These are phyloP conservation scores for Tortricodes alternella DNA, from an alignment of 2,888 invertebrate species.

Conservation along the genomic window DNA sequence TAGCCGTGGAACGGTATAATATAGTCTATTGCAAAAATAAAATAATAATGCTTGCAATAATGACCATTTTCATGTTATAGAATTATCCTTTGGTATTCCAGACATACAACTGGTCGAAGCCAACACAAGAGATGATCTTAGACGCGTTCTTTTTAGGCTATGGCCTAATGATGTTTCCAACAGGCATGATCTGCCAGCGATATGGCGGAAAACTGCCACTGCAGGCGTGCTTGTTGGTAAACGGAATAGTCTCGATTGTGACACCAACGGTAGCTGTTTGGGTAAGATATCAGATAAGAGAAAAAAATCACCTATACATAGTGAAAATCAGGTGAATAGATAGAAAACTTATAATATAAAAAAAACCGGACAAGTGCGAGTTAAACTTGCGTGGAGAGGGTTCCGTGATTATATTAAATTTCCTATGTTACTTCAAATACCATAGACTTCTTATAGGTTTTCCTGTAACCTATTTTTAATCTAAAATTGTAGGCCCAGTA, in stretches of 20 bases:
- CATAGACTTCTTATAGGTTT: too few species aligned
- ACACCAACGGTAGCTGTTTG: conserved; percentile 18
- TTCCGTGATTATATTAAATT: too few species aligned
- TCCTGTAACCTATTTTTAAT: too few species aligned
- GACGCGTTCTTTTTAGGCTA: conserved; percentile 68
- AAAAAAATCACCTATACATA: too few species aligned
- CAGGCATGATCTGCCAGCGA: conserved; percentile 75
- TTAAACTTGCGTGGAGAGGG: too few species aligned
- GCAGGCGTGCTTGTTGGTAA: conserved; percentile 43
- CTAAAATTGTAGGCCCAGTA: too few species aligned
- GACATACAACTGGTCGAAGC: conserved; percentile 21
- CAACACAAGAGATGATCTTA: conserved; percentile 32
- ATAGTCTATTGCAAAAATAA: too few species aligned
- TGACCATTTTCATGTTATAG: background rate
- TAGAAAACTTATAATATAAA: too few species aligned
- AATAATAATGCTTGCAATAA: background rate
- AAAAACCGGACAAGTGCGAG: too few species aligned
- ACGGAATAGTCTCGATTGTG: conserved; percentile 6
- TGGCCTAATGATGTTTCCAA: conserved; percentile 56
- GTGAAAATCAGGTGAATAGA: too few species aligned
- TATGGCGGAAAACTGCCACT: conserved; percentile 79
- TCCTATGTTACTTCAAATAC: too few species aligned
- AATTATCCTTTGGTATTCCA: background rate
- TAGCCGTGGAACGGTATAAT: too few species aligned
- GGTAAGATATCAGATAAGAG: conserved; percentile 16